Percentiles rank a stretch among this genome's conserved stretches.
Evolutionary conservation across 2,888 invertebrate genomes (phyloP).

Genomic region (Priocnemis perturbator): DNA sequence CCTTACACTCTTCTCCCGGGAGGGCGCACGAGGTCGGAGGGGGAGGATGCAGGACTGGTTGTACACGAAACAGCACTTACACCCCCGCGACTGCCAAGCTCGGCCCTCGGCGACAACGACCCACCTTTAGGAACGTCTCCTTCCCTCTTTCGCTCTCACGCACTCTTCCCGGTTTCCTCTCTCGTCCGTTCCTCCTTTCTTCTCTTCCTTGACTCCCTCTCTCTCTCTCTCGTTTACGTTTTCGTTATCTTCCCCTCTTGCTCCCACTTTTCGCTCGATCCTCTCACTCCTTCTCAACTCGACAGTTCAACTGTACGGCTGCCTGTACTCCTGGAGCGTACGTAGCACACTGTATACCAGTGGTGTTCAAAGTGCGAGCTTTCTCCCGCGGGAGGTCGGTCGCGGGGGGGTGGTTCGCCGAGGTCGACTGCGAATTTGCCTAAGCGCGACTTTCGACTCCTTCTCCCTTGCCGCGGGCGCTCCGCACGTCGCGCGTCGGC

Average conservation of each 20-base stretch:
- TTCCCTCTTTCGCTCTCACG: not conserved
- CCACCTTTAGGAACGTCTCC: constrained; percentile 10
- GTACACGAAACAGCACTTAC: constrained; percentile 75
- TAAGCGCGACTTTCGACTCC: too few relatives aligned
- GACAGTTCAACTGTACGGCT: constrained; percentile 49
- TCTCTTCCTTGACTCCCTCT: not conserved
- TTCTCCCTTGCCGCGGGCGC: too few relatives aligned
- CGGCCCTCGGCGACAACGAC: constrained; percentile 36
- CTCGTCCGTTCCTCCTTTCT: not conserved
- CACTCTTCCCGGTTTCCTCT: not conserved
- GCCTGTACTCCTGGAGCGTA: constrained; percentile 46
- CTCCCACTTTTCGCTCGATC: not conserved
- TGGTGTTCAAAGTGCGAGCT: constrained; percentile 44
- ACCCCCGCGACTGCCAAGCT: constrained; percentile 59
- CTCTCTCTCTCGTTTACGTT: not conserved
- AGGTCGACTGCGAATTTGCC: too few relatives aligned
- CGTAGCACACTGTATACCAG: constrained; percentile 41
- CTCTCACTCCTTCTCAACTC: constrained; percentile 28
- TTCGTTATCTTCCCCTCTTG: too few relatives aligned
- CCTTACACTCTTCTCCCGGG: constrained; percentile 6
- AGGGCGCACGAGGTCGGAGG: constrained; percentile 28
- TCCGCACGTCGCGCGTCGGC: too few relatives aligned
- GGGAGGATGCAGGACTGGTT: constrained; percentile 54
- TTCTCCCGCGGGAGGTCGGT: constrained; percentile 19
- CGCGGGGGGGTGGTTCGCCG: not conserved